Percentiles rank a stretch among this genome's conserved stretches.
Conservation (phyloP, 1,140 invertebrate genomes). For the Tetramorium parvispinum region DNA sequence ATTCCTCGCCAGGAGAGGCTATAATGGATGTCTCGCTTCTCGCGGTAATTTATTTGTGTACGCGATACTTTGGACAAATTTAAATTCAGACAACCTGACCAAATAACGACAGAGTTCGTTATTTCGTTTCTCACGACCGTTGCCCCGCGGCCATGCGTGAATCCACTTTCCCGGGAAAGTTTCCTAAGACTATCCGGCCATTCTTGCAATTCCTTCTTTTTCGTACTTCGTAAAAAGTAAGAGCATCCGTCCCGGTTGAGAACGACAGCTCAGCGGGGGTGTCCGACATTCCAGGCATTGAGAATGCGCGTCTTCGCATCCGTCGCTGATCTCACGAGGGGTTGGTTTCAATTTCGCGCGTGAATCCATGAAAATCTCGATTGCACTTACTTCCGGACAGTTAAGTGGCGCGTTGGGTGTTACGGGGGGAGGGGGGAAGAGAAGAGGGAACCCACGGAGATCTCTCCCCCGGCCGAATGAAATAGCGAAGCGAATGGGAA, state of each 20-base stretch:
- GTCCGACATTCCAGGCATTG: background rate
- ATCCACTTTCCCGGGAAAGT: constrained; percentile 23
- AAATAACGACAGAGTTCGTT: constrained; percentile 31
- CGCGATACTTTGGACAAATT: constrained; percentile 43
- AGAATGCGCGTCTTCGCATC: background rate
- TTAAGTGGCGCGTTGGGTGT: constrained; percentile 36
- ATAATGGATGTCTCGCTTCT: background rate
- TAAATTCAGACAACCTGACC: constrained; percentile 42
- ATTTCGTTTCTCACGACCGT: constrained; percentile 14
- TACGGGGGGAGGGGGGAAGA: background rate
- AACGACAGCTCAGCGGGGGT: background rate
- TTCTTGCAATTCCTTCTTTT: constrained; percentile 15
- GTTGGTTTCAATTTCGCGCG: constrained; percentile 52
- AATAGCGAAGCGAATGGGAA: constrained; percentile 17
- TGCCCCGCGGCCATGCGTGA: background rate
- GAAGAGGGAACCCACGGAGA: background rate
- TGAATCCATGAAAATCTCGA: constrained; percentile 62
- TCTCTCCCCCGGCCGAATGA: background rate
- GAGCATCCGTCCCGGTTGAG: background rate
- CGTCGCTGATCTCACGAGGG: constrained; percentile 9
- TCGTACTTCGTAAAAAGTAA: constrained; percentile 58
- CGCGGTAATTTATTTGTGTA: constrained; percentile 36
- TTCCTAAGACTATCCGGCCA: constrained; percentile 26
- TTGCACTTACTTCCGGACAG: constrained; percentile 58
- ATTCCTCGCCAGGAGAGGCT: constrained; percentile 4